Base-by-base conservation (phyloP, 2,888 invertebrate genomes). In the Epinotia ramella region DNA sequence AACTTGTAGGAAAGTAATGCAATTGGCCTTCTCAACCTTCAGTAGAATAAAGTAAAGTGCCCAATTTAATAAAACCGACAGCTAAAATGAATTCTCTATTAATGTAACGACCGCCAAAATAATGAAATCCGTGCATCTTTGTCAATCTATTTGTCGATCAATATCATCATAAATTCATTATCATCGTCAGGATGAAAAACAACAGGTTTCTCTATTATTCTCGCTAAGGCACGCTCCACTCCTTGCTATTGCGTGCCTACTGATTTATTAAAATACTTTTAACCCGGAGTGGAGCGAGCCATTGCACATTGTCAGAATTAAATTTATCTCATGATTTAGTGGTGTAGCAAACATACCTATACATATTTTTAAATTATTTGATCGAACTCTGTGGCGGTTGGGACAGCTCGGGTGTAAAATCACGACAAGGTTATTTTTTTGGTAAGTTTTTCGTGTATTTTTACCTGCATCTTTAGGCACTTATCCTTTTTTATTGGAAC, bases 381-480 rank as follows among this genome's bases (percentile, higher is more conserved):
- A 44, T 44, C 12, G 11, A 20, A 20, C 13, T 44, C 9, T 59
- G 44, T 59, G 59, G 44, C 44, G 59, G 24, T 16, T 68, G 2
- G 18, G 16, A 20, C 67, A 33, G 64, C 40, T 53, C 56, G 40
- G 16, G 57, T 57, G 40, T 56, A 33, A 33, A 49, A 70, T 65
- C 13, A 18, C 44, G n/a, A 20, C 24, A 59, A 59, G 46, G 57
- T 59, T 28, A 20, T 65, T 65, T 65, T 59, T 46, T 65, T 56
- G 56, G 20, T 5, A 18, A 46, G 28, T 13, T 16, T 57, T 66
- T 60, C 44, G 73, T 24, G 13, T 24, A 60, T 46, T 60, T 69
- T 33, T 73, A 73, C 66, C 73, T 73, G 73, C 65, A 59, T 59
- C 46, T 46, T 40, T 66, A 40, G n/a, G 49, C 20, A 33, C 5